phyloP scores from a whole-genome alignment of 2,888 invertebrate genomes.

The Netelia melanura region DNA sequence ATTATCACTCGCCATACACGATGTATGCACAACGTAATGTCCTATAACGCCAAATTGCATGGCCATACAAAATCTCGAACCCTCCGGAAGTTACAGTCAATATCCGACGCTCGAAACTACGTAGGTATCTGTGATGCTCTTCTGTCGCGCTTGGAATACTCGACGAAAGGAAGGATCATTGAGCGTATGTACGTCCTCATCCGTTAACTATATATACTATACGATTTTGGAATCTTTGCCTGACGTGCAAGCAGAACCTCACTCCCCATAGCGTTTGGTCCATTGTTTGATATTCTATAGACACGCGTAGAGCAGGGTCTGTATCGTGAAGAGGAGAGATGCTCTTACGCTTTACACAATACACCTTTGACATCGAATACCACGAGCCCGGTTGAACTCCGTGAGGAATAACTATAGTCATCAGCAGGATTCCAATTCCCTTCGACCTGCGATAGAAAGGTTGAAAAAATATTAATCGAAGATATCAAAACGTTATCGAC shows the following conservation, averaged over 20 bases:
- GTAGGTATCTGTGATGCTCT: slow-evolving; percentile 20
- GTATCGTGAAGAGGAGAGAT: slow-evolving; percentile 22
- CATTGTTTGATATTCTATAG: slow-evolving; percentile 66
- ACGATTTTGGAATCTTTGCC: slow-evolving; percentile 57
- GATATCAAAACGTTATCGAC: no score
- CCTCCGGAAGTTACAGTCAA: slow-evolving; percentile 54
- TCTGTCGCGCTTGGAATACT: slow-evolving; percentile 13
- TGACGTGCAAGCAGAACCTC: slow-evolving; percentile 29
- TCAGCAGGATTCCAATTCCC: background rate
- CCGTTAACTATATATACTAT: slow-evolving; percentile 1
- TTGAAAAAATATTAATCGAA: no score
- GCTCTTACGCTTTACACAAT: slow-evolving; percentile 33
- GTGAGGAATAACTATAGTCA: slow-evolving; percentile 22
- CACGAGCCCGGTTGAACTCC: slow-evolving; percentile 31
- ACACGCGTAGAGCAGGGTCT: slow-evolving; percentile 24
- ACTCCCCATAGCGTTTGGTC: slow-evolving; percentile 57
- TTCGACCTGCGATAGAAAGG: no score
- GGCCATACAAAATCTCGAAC: slow-evolving; percentile 43
- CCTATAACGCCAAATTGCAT: slow-evolving; percentile 20
- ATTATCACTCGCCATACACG: background rate
- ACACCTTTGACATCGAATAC: slow-evolving; percentile 53
- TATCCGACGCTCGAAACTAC: slow-evolving; percentile 33
- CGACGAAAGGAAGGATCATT: slow-evolving; percentile 46
- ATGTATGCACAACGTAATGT: background rate
- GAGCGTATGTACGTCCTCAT: slow-evolving; percentile 22